Percentiles rank a stretch among this genome's conserved stretches.
Conservation (phyloP, 2,888 invertebrate species). For the Drosophila algonquin region DNA sequence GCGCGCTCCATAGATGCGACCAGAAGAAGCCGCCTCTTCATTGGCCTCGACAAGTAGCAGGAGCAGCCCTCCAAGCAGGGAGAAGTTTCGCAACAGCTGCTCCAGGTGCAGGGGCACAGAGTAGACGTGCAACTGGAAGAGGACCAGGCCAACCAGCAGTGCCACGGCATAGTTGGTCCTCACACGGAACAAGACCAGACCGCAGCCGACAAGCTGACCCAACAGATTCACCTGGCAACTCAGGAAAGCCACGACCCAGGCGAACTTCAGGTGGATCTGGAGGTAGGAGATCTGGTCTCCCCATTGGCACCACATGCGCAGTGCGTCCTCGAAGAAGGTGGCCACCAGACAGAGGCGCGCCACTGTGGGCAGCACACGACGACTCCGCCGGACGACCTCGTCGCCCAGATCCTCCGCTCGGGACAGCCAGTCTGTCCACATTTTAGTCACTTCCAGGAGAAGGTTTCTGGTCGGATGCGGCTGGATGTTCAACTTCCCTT, state of each 20-base stretch:
- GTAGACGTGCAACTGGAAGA: conserved; percentile 33
- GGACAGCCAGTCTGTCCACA: conserved; percentile 13
- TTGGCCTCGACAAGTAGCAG: conserved; percentile 42
- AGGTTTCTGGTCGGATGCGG: not conserved
- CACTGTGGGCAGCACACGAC: conserved; percentile 35
- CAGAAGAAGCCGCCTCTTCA: conserved; percentile 8
- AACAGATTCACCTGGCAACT: conserved; percentile 28
- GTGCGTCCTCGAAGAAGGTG: conserved; percentile 41
- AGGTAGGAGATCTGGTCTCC: conserved; percentile 13
- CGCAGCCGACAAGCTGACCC: conserved; percentile 39
- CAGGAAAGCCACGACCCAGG: not conserved
- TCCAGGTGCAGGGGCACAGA: conserved; percentile 18
- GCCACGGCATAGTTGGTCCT: conserved; percentile 32
- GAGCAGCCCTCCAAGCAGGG: conserved; percentile 38
- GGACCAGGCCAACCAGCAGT: conserved; percentile 28
- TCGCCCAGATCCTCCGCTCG: conserved; percentile 13
- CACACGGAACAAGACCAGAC: conserved; percentile 14
- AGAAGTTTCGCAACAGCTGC: conserved; percentile 32
- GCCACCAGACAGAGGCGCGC: conserved; percentile 44
- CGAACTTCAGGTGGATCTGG: conserved; percentile 31
- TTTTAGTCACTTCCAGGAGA: conserved; percentile 11
- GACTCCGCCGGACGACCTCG: conserved; percentile 18
- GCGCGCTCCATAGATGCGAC: conserved; percentile 3
- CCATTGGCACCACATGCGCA: conserved; percentile 42
- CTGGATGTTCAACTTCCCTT: conserved; percentile 11